Conservation (phyloP, 2,113 vertebrate species). For the Mesitornis unicolor region DNA sequence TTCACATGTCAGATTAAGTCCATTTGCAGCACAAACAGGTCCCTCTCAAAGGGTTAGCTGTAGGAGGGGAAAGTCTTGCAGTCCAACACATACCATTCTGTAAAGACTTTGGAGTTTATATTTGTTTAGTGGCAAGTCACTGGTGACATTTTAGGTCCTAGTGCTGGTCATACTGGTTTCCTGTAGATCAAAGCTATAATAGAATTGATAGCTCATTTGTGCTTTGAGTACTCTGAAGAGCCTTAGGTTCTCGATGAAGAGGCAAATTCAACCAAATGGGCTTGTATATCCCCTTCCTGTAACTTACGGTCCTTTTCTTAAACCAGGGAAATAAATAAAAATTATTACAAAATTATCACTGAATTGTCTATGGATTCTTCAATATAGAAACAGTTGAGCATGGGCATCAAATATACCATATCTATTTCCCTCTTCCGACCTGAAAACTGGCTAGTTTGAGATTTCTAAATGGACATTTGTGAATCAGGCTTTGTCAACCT, state of each 20-base stretch:
- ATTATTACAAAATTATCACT: not conserved
- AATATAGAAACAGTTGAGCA: not conserved
- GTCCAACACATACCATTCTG: not conserved
- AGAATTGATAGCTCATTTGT: not conserved
- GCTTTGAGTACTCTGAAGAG: fast-evolving
- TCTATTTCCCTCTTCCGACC: not conserved
- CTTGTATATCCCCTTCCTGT: not conserved
- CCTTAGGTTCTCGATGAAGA: not conserved
- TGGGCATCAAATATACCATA: not conserved
- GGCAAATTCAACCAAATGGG: not conserved
- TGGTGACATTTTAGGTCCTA: not conserved
- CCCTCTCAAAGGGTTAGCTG: not conserved
- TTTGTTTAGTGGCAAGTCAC: not conserved
- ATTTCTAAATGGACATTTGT: not conserved
- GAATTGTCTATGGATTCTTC: not conserved
- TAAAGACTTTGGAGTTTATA: not conserved
- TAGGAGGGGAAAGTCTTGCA: not conserved
- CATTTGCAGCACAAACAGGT: fast-evolving
- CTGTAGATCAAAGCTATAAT: not conserved
- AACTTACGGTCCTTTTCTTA: not conserved
- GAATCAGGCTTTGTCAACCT: not conserved
- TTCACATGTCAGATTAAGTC: not conserved
- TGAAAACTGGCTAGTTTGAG: not conserved
- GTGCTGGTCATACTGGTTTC: not conserved
- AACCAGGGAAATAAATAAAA: not conserved